A percentile compares a stretch with the other conserved stretches of the same genome.
Evolutionary conservation across 2,888 invertebrate genomes (phyloP).

Genomic region (Eupithecia subumbrata): DNA sequence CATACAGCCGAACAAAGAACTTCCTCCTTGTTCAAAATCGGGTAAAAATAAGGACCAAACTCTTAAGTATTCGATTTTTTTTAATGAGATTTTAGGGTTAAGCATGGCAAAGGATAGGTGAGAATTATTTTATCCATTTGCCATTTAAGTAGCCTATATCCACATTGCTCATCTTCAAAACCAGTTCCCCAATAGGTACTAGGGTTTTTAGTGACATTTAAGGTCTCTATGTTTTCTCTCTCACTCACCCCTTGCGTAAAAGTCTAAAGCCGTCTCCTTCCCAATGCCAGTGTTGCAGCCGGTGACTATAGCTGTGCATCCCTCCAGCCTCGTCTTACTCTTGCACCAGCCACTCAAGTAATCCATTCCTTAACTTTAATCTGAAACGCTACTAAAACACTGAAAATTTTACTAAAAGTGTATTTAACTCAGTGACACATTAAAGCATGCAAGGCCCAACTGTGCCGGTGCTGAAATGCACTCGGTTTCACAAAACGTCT

Average conservation of each 20-base stretch:
- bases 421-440: neutral
- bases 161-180: neutral
- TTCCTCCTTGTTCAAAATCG: too few species aligned
- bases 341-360: slow-evolving; percentile 58
- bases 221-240: neutral
- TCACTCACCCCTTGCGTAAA: slow-evolving; percentile 71
- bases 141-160: neutral
- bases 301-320: slow-evolving; percentile 76
- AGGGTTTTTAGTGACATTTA: neutral
- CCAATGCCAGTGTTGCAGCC: slow-evolving; percentile 91
- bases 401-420: neutral
- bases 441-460: neutral
- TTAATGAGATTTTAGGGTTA: too few species aligned
- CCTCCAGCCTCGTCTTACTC: slow-evolving; percentile 79
- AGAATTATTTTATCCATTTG: too few species aligned
- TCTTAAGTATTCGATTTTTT: too few species aligned
- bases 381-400: slow-evolving; percentile 3
- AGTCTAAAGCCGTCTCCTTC: slow-evolving; percentile 86
- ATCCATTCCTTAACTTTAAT: slow-evolving; percentile 56
- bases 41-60: too few species aligned
- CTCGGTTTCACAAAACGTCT: slow-evolving; percentile 1
- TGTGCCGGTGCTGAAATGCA: neutral
- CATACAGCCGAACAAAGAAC: too few species aligned
- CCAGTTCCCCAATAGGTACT: neutral
- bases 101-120: too few species aligned